phyloP scores from a whole-genome alignment of 2,113 vertebrate species.

The Chroicocephalus ridibundus region DNA sequence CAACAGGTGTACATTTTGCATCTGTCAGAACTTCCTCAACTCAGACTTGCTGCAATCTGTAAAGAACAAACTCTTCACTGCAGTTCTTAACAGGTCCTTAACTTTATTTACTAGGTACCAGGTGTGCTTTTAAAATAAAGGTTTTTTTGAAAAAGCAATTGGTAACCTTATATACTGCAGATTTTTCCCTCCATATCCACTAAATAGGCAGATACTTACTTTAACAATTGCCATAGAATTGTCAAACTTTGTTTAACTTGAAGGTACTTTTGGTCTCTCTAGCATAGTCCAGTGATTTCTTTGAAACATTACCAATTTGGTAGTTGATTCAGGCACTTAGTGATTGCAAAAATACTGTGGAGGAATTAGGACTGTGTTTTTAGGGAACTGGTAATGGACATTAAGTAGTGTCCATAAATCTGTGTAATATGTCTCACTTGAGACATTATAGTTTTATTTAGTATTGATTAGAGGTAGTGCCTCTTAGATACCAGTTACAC shows the following conservation, averaged over 20 bases:
- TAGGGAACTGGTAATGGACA: background rate
- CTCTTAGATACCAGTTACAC: background rate
- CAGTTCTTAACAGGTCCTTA: slow-evolving; percentile 94
- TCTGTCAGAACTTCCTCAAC: slow-evolving; percentile 99
- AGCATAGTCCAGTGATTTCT: background rate
- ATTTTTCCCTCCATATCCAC: slow-evolving; percentile 76
- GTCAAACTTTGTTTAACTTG: background rate
- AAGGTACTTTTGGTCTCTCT: background rate
- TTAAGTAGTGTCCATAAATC: background rate
- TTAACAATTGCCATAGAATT: background rate
- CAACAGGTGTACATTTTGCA: slow-evolving; percentile 99
- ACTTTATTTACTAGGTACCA: slow-evolving; percentile 84
- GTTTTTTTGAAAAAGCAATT: slow-evolving; percentile 61
- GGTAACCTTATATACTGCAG: slow-evolving; percentile 56
- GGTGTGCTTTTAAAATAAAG: slow-evolving; percentile 78
- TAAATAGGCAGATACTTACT: background rate
- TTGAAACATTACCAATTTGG: background rate
- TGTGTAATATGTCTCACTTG: background rate
- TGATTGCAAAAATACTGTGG: background rate
- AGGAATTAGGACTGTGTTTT: background rate
- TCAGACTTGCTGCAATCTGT: slow-evolving; percentile 96
- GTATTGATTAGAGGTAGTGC: background rate
- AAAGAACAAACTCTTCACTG: slow-evolving; percentile 97
- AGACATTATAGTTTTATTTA: background rate
- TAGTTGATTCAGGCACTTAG: background rate